phyloP scores from a whole-genome alignment of 2,113 vertebrate genomes.

The Neofelis nebulosa region DNA sequence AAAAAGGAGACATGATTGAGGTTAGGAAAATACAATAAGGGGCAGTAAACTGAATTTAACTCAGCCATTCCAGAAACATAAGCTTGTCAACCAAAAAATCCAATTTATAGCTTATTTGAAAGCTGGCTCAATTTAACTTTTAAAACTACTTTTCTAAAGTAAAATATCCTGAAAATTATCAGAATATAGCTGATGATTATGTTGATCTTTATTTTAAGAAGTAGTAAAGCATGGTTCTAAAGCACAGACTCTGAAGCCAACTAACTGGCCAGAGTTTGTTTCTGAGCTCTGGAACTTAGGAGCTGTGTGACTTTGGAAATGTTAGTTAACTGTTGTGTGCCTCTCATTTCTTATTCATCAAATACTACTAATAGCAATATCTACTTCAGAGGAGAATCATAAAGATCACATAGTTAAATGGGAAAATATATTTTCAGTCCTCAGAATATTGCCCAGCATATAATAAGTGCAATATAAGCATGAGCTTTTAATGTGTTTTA shows the following conservation, averaged over 20 bases:
- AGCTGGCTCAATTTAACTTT: constrained; percentile 15
- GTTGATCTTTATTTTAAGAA: constrained; percentile 31
- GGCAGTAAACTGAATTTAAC: constrained; percentile 18
- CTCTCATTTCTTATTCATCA: background rate
- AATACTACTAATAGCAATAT: background rate
- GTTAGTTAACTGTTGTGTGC: background rate
- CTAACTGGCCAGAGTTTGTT: background rate
- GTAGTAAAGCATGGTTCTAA: background rate
- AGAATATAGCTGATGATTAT: background rate
- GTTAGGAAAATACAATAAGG: constrained; percentile 9
- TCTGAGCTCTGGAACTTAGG: background rate
- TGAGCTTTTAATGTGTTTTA: background rate
- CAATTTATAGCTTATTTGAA: constrained; percentile 26
- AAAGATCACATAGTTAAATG: background rate
- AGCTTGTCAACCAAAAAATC: constrained; percentile 33
- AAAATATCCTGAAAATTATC: constrained; percentile 19
- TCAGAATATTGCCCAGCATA: background rate
- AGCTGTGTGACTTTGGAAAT: background rate
- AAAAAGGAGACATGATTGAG: background rate
- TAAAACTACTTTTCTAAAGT: constrained; percentile 33
- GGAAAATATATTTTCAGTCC: background rate
- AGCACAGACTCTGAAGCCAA: background rate
- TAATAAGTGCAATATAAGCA: background rate
- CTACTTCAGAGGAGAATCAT: background rate
- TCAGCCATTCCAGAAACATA: background rate